Conservation (phyloP, 1,140 invertebrate species). For the Drosophila lacteicornis region DNA sequence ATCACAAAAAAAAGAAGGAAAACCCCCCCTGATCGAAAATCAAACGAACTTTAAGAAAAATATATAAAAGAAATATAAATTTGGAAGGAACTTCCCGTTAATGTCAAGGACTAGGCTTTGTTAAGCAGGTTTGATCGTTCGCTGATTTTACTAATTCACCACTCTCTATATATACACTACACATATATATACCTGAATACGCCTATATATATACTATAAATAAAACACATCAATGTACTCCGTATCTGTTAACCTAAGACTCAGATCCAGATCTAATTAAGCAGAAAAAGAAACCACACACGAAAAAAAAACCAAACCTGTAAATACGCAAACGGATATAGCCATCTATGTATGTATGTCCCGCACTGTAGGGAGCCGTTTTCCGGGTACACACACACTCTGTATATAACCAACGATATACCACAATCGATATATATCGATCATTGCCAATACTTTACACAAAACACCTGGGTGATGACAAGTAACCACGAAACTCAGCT, state of each 20-base stretch:
- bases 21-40: too few species aligned
- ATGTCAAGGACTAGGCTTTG: constrained; percentile 57
- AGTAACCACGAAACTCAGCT: constrained; percentile 19
- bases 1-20: too few species aligned
- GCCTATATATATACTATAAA: constrained; percentile 32
- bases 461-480: constrained; percentile 32
- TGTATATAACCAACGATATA: constrained; percentile 45
- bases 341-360: constrained; percentile 39
- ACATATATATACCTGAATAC: constrained; percentile 28
- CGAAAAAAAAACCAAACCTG: constrained; percentile 34
- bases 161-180: constrained; percentile 21
- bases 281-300: constrained; percentile 21
- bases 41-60: background rate
- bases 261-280: constrained; percentile 3
- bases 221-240: constrained; percentile 28
- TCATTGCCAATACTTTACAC: constrained; percentile 14
- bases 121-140: constrained; percentile 70
- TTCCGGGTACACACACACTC: constrained; percentile 31
- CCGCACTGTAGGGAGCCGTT: constrained; percentile 31
- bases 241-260: constrained; percentile 52
- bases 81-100: constrained; percentile 30
- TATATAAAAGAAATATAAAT: constrained; percentile 15
- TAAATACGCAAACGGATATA: constrained; percentile 65
- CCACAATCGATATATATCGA: constrained; percentile 10
- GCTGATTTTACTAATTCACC: constrained; percentile 81